Base-by-base conservation (phyloP, 1,140 invertebrate genomes). In the Steinernema khuongi region DNA sequence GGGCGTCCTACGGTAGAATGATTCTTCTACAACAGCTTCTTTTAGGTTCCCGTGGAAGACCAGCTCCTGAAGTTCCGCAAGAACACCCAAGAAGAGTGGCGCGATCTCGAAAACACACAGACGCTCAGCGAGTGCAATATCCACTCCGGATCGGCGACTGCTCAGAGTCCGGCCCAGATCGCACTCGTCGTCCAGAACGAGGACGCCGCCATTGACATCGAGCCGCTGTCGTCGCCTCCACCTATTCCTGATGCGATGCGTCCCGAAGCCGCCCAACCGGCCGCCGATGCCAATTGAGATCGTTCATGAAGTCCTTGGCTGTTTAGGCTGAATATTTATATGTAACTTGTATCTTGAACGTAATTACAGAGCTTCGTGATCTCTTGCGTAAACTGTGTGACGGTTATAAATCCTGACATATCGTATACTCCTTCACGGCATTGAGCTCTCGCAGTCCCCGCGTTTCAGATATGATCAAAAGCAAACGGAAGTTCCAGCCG, bases 201-300 rank as follows among this genome's bases (percentile, higher is more conserved):
- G 1, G 30, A 26, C 1, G 32, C 1, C 30, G 71, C 67, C 0
- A 22, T 72, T 4, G 50, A 33, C 19, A 76, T 78, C 36, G 31
- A 11, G 19, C 31, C 66, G 14, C 77, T 78, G 60, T 78, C 77
- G 1, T 33, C 29, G 31, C 76, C 77, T 1, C 77, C 77, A 4
- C 77, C 77, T 7, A 67, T 78, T 41, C 77, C 77, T 31, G 77
- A 78, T 33, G 32, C 70, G 1, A 78, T 78, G 77, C 76, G 77
- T 32, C 33, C 71, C 22, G 76, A 77, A 29, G 31, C 29, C 26
- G 33, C 41, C 19, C 50, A 29, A 22, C 11, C 11, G 31, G 41
- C 30, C 33, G 43, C 30, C 67, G 70, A 73, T 7, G 32, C 28
- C 70, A 73, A 68, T 11, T 70, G 26, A 41, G 33, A 19, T 19